Percentiles rank a stretch among this genome's conserved stretches.
Evolutionary conservation across 2,113 vertebrate genomes (phyloP).

Genomic region (Synchiropus splendidus): DNA sequence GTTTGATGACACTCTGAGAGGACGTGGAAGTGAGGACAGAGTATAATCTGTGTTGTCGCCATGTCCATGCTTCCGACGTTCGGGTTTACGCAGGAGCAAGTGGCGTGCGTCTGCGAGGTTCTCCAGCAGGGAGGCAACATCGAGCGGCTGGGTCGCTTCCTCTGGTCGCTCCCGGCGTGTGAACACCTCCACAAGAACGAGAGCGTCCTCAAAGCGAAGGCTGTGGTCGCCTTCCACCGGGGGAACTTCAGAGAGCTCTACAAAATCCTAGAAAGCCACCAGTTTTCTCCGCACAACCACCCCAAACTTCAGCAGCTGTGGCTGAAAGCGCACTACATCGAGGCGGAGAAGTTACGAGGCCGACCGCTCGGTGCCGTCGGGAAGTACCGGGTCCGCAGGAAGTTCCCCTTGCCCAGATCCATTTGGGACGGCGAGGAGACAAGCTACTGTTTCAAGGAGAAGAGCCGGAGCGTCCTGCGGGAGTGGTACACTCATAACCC

Average conservation of each 20-base stretch:
- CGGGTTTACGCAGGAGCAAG: conserved; percentile 90
- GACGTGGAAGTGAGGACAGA: neutral
- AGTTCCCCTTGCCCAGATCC: conserved; percentile 83
- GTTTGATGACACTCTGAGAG: conserved; percentile 36
- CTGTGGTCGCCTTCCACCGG: conserved; percentile 83
- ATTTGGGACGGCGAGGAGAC: conserved; percentile 92
- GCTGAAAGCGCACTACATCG: conserved; percentile 88
- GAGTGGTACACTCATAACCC: conserved; percentile 93
- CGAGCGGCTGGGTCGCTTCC: conserved; percentile 83
- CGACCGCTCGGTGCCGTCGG: conserved; percentile 85
- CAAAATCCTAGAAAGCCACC: conserved; percentile 86
- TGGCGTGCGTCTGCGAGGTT: conserved; percentile 86
- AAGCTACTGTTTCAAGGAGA: conserved; percentile 90
- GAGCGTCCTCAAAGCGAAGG: conserved; percentile 85
- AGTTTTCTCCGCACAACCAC: conserved; percentile 87
- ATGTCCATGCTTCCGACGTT: conserved; percentile 94
- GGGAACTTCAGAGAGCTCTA: conserved; percentile 88
- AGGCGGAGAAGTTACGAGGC: conserved; percentile 86
- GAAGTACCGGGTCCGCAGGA: conserved; percentile 85
- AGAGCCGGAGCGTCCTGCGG: conserved; percentile 79
- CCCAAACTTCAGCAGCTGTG: conserved; percentile 86
- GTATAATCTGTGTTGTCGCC: conserved; percentile 41
- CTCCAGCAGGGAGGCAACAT: conserved; percentile 89
- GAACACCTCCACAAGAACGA: conserved; percentile 91
- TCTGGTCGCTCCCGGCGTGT: conserved; percentile 86